These are phyloP conservation scores for Lithodes maja DNA, from an alignment of 2,888 invertebrate species.

Conservation along the genomic window DNA sequence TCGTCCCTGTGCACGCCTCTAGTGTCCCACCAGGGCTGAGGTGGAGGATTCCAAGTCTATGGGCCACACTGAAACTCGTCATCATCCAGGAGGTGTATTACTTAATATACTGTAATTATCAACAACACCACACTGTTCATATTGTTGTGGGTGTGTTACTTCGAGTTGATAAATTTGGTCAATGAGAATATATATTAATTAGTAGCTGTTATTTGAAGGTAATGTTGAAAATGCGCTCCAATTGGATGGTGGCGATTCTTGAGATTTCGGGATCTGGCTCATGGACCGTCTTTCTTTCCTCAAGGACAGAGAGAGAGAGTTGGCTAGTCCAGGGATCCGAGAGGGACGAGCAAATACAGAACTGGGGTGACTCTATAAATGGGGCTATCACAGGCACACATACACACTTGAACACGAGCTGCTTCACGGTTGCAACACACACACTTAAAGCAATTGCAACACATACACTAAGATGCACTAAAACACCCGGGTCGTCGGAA, in stretches of 20 bases:
- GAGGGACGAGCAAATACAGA: conserved; percentile 31
- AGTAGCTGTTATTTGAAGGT: no score
- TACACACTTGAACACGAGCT: background rate
- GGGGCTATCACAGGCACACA: conserved; percentile 13
- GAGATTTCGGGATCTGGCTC: no score
- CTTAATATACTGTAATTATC: no score
- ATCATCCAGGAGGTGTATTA: no score
- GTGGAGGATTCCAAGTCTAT: background rate
- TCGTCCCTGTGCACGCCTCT: conserved; percentile 44
- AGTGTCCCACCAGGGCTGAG: conserved; percentile 45
- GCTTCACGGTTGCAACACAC: background rate
- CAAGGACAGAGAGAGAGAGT: conserved; percentile 47
- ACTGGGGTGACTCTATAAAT: conserved; percentile 14
- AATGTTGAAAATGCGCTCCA: no score
- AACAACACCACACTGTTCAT: no score
- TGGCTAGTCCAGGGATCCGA: conserved; percentile 46
- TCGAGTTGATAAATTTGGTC: no score
- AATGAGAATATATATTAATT: no score
- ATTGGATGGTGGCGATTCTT: no score
- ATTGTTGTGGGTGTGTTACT: no score
- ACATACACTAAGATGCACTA: background rate
- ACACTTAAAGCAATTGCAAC: conserved; percentile 20
- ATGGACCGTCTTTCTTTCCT: conserved; percentile 26
- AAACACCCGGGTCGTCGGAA: conserved; percentile 50
- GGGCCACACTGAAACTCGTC: no score